Conservation (phyloP, 2,888 invertebrate species). For the Microchrysa polita region DNA sequence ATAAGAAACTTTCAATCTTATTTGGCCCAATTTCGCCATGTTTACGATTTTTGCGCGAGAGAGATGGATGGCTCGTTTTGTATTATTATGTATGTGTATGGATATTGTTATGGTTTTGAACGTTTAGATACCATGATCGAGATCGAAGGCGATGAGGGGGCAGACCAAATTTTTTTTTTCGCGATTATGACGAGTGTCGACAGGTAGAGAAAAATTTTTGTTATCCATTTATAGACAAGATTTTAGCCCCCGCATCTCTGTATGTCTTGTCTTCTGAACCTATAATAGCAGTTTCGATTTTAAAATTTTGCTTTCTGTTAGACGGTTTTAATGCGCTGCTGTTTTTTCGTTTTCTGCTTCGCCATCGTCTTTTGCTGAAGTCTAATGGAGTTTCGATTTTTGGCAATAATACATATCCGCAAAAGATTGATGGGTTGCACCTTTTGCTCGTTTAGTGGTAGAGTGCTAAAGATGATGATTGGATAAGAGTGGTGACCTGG, state of each 20-base stretch:
- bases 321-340: slow-evolving; percentile 4
- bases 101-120: not conserved
- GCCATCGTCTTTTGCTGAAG: no score
- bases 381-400: not conserved
- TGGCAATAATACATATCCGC: slow-evolving; percentile 3
- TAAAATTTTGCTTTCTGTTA: slow-evolving; percentile 38
- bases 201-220: slow-evolving; percentile 31
- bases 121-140: not conserved
- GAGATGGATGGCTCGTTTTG: slow-evolving; percentile 24
- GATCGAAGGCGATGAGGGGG: no score
- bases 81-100: no score
- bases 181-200: slow-evolving; percentile 2
- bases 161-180: no score
- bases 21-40: slow-evolving; percentile 40
- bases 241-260: slow-evolving; percentile 41
- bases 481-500: slow-evolving; percentile 1
- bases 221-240: slow-evolving; percentile 20
- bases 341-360: no score
- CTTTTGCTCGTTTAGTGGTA: not conserved
- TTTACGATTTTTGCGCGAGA: slow-evolving; percentile 39
- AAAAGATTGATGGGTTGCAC: slow-evolving; percentile 3
- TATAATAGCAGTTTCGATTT: slow-evolving; percentile 32
- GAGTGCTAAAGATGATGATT: not conserved
- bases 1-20: slow-evolving; percentile 39
- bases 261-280: no score